Base-by-base conservation (phyloP, 2,113 vertebrate genomes). In the Puntigrus tetrazona region DNA sequence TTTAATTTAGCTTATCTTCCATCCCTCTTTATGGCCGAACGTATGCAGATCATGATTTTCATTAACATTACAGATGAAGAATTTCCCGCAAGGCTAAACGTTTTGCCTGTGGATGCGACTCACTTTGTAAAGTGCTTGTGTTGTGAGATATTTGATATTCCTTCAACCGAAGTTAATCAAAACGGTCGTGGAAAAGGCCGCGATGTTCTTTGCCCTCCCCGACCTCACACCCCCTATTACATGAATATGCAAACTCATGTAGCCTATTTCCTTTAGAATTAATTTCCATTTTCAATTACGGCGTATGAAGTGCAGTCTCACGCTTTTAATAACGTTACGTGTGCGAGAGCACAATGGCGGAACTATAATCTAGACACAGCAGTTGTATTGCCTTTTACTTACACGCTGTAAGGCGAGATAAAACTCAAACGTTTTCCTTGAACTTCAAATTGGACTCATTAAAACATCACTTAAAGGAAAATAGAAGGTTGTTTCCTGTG, bases 201-300 rank as follows among this genome's bases (percentile, higher is more conserved):
- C 11, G 77, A 79, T 41, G 78, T 81, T 81, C 61, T 18, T 63
- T 67, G 27, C 78, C 61, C 59, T 81, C 25, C n/a, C 36, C 27
- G 77, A 79, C 77, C 27, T 61, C 8, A 25, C 55, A 10, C 34
- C 31, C 34, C 13, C 52, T 8, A 10, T 67, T 50, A 50, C 41
- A 67, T 81, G 78, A 81, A 81, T 67, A 81, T 81, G 61, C 78
- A 81, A 81, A 81, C 78, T 34, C 61, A 81, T 81, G 61, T 81
- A 29, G 78, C 59, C 50, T 81, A 47, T 81, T 81, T 81, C 57
- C 29, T 50, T 67, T 47, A 67, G 61, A 65, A 47, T 67, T 67
- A 0, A 81, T 81, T 81, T 81, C 27, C 78, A 81, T 81, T 81
- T 81, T 81, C 61, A 67, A 81, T 81, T 67, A 81, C 18, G 18